These are phyloP conservation scores for Brachirus orientalis DNA, from an alignment of 2,113 vertebrate species.

Conservation along the genomic window DNA sequence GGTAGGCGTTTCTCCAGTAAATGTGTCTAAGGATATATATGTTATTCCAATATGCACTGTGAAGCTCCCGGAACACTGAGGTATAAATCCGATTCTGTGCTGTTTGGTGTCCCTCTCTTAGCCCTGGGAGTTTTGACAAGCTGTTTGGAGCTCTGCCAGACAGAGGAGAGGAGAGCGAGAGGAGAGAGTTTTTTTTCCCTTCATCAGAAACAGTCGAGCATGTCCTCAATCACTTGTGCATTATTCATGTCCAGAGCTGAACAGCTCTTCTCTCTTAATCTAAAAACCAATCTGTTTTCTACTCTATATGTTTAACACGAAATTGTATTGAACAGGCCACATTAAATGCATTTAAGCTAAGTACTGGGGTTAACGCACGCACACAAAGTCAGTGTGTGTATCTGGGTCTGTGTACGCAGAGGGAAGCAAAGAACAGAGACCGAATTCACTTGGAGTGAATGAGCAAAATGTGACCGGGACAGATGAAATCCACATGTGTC, in stretches of 20 bases:
- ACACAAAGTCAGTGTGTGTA: slow-evolving; percentile 1
- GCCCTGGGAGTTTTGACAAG: slow-evolving; percentile 49
- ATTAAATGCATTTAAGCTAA: slow-evolving; percentile 27
- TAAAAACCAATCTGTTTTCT: slow-evolving; percentile 30
- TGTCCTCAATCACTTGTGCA: slow-evolving; percentile 46
- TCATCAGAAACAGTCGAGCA: slow-evolving; percentile 50
- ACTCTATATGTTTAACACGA: slow-evolving; percentile 10
- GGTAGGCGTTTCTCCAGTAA: slow-evolving; percentile 16
- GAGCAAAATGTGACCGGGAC: slow-evolving; percentile 52
- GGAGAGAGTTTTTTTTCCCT: slow-evolving; percentile 54
- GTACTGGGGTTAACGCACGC: too few relatives aligned
- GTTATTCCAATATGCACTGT: slow-evolving; percentile 25
- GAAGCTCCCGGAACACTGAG: slow-evolving; percentile 39
- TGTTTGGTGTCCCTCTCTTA: slow-evolving; percentile 36
- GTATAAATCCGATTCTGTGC: slow-evolving; percentile 63
- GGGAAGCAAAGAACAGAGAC: slow-evolving; percentile 29
- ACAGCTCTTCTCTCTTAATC: slow-evolving; percentile 20
- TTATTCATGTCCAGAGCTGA: slow-evolving; percentile 57
- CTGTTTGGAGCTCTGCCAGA: slow-evolving; percentile 59
- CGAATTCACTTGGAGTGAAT: slow-evolving; percentile 44
- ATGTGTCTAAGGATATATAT: slow-evolving; percentile 33
- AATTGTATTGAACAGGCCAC: slow-evolving; percentile 8
- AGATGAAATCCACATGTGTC: slow-evolving; percentile 53
- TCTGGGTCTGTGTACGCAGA: not conserved
- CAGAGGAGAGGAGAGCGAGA: slow-evolving; percentile 36